Conservation (phyloP, 2,888 invertebrate genomes). For the Platerodrilus igneus region DNA sequence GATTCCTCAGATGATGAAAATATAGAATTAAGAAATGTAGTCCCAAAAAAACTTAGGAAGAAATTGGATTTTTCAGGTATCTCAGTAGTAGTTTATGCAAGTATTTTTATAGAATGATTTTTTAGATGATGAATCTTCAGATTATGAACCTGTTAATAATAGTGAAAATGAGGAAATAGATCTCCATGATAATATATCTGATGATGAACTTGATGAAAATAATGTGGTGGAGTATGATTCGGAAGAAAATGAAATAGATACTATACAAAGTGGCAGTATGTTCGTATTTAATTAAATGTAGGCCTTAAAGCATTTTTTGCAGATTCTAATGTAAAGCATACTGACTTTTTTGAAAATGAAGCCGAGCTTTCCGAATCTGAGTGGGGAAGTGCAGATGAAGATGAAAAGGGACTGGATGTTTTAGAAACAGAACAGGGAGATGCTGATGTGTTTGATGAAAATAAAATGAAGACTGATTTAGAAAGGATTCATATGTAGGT, state of each 20-base stretch:
- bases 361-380: slow-evolving; percentile 90
- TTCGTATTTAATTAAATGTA: no score
- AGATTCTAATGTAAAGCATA: slow-evolving; percentile 44
- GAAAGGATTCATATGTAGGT: slow-evolving; percentile 81
- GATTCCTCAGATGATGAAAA: slow-evolving; percentile 42
- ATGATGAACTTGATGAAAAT: slow-evolving; percentile 43
- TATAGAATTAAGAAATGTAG: slow-evolving; percentile 24
- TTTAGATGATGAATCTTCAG: slow-evolving; percentile 15
- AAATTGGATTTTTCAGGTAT: slow-evolving; percentile 53
- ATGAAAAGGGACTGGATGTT: slow-evolving; percentile 72
- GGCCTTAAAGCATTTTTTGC: no score
- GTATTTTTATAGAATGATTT: neutral
- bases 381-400: slow-evolving; percentile 84
- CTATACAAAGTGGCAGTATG: no score
- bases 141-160: slow-evolving; percentile 32
- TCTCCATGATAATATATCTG: slow-evolving; percentile 38
- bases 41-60: slow-evolving; percentile 31
- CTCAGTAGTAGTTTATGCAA: neutral
- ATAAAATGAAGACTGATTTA: slow-evolving; percentile 71
- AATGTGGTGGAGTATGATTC: slow-evolving; percentile 69
- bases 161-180: slow-evolving; percentile 39
- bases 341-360: slow-evolving; percentile 82
- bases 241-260: slow-evolving; percentile 74
- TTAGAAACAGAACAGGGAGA: slow-evolving; percentile 84
- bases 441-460: slow-evolving; percentile 74